These are phyloP conservation scores for Etia nguti DNA, from an alignment of 2,113 vertebrate species.

Conservation along the genomic window DNA sequence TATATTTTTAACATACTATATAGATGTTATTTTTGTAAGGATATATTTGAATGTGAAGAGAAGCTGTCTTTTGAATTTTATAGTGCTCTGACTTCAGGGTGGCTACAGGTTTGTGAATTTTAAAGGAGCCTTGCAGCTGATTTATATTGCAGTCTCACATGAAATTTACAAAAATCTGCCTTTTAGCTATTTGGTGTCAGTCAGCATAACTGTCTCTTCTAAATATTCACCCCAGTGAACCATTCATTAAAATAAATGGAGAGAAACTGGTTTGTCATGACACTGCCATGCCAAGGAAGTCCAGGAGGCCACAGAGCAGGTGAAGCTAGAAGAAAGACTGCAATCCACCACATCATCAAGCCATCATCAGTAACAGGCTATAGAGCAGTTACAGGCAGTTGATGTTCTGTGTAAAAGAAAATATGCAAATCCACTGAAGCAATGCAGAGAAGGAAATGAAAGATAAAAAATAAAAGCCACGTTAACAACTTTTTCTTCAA, in stretches of 20 bases:
- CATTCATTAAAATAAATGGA: neutral
- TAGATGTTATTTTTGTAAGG: neutral
- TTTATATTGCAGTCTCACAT: slow-evolving; percentile 36
- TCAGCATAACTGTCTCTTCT: neutral
- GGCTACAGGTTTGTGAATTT: neutral
- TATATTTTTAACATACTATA: neutral
- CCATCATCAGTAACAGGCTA: neutral
- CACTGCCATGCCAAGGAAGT: neutral
- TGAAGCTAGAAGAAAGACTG: neutral
- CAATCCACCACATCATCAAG: neutral
- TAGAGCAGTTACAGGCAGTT: neutral
- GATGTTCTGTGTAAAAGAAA: neutral
- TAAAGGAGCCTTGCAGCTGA: slow-evolving; percentile 6
- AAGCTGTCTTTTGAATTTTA: neutral
- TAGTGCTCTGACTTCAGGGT: neutral
- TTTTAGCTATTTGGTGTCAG: neutral
- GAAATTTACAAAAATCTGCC: neutral
- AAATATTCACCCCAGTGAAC: neutral
- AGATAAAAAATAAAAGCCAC: neutral
- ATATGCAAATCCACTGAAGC: neutral
- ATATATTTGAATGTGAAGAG: neutral
- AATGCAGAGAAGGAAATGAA: neutral
- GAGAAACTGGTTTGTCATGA: neutral
- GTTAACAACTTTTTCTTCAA: slow-evolving; percentile 12
- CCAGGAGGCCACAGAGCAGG: neutral